Evolutionary conservation across 1,140 invertebrate species (phyloP).

Genomic region (Phocides pigmalion): DNA sequence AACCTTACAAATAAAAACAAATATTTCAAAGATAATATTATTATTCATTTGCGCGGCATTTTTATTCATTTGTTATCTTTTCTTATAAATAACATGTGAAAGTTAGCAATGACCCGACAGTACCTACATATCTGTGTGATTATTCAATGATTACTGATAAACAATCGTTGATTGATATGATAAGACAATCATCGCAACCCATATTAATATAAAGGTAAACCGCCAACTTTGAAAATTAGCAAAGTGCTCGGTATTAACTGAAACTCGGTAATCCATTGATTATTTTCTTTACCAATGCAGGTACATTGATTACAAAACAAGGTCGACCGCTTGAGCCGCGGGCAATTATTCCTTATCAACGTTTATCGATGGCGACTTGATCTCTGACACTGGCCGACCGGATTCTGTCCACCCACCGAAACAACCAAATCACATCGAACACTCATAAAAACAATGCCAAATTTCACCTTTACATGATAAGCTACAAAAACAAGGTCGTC

Average conservation of each 20-base stretch:
- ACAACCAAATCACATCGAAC: too few relatives aligned
- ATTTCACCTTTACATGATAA: constrained; percentile 57
- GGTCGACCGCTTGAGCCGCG: constrained; percentile 35
- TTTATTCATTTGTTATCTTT: background rate
- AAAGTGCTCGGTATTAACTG: constrained; percentile 36
- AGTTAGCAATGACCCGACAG: constrained; percentile 18
- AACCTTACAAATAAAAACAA: too few relatives aligned
- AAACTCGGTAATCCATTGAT: constrained; percentile 33
- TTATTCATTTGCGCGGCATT: background rate
- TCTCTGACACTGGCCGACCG: constrained; percentile 32
- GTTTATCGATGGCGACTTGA: constrained; percentile 38
- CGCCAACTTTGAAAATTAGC: constrained; percentile 30
- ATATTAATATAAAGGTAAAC: background rate
- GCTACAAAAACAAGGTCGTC: constrained; percentile 76
- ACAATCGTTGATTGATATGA: constrained; percentile 26
- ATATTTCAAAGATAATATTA: too few relatives aligned
- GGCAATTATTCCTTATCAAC: constrained; percentile 44
- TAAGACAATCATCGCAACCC: background rate
- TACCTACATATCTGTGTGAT: constrained; percentile 19
- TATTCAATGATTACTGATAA: constrained; percentile 13
- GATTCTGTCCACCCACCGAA: constrained; percentile 10
- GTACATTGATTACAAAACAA: constrained; percentile 52
- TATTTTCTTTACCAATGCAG: constrained; percentile 50
- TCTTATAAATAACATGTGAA: background rate
- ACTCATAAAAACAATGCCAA: constrained; percentile 3